Percentiles rank a stretch among this genome's conserved stretches.
phyloP scores from a whole-genome alignment of 2,113 vertebrate genomes.

The Paradoxurus hermaphroditus region DNA sequence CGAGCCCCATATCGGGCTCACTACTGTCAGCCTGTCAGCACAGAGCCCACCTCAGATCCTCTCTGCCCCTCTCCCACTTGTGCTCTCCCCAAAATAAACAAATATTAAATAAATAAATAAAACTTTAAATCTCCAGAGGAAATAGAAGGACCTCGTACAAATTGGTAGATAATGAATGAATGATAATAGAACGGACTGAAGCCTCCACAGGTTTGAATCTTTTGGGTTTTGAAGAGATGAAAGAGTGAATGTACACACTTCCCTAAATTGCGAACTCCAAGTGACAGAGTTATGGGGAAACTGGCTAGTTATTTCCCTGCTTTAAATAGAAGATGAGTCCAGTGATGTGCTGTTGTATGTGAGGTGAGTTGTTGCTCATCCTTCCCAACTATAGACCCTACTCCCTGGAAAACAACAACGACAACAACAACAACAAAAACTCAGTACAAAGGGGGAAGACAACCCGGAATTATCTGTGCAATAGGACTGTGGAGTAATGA shows the following conservation, averaged over 20 bases:
- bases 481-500: background rate
- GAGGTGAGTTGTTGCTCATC: background rate
- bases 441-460: background rate
- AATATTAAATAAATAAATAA: too few relatives aligned
- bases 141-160: background rate
- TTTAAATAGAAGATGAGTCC: slow-evolving; percentile 30
- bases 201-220: background rate
- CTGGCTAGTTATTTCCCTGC: background rate
- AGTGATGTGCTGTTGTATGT: background rate
- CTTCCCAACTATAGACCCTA: background rate
- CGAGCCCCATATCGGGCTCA: too few relatives aligned
- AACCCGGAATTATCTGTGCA: background rate
- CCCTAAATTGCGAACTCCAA: background rate
- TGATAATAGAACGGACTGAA: background rate
- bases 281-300: background rate
- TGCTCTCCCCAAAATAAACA: too few relatives aligned
- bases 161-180: background rate
- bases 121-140: background rate
- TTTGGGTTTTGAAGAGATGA: background rate
- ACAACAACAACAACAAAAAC: too few relatives aligned
- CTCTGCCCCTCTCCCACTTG: too few relatives aligned
- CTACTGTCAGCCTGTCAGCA: too few relatives aligned
- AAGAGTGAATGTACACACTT: background rate
- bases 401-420: background rate
- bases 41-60: too few relatives aligned